These are phyloP conservation scores for Poeciliopsis prolifica DNA, from an alignment of 2,113 vertebrate species.

Conservation along the genomic window DNA sequence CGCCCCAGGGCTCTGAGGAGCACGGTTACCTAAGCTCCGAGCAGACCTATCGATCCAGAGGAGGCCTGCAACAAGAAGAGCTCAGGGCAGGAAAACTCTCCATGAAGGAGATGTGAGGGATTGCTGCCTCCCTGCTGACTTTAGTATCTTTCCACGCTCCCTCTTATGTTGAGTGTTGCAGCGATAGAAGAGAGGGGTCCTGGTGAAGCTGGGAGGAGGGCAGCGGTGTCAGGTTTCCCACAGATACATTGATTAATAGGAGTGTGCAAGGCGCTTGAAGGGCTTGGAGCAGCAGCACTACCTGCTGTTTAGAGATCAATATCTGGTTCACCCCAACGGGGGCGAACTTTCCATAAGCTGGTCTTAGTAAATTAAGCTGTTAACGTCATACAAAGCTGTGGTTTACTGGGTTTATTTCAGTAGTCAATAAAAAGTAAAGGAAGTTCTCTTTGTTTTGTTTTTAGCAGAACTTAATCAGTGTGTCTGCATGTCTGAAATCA, in stretches of 20 bases:
- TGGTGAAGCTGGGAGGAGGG: conserved; percentile 37
- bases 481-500: too few species aligned
- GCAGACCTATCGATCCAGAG: conserved; percentile 57
- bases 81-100: conserved; percentile 41
- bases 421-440: not conserved
- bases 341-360: conserved; percentile 20
- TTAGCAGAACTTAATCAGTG: too few species aligned
- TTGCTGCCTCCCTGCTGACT: not conserved
- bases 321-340: conserved; percentile 25
- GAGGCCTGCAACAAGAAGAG: conserved; percentile 43
- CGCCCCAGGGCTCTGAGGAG: conserved; percentile 35
- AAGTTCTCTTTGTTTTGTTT: not conserved
- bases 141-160: not conserved
- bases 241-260: conserved; percentile 54
- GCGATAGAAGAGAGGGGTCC: conserved; percentile 14
- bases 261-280: conserved; percentile 9
- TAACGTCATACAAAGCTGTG: conserved; percentile 8
- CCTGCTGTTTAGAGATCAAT: conserved; percentile 35
- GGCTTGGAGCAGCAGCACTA: conserved; percentile 7
- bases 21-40: conserved; percentile 47
- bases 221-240: conserved; percentile 45
- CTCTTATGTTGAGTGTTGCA: conserved; percentile 40
- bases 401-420: not conserved
- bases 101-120: conserved; percentile 30
- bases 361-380: conserved; percentile 14